Conservation (phyloP, 2,888 invertebrate species). For the Leptura quadrifasciata region DNA sequence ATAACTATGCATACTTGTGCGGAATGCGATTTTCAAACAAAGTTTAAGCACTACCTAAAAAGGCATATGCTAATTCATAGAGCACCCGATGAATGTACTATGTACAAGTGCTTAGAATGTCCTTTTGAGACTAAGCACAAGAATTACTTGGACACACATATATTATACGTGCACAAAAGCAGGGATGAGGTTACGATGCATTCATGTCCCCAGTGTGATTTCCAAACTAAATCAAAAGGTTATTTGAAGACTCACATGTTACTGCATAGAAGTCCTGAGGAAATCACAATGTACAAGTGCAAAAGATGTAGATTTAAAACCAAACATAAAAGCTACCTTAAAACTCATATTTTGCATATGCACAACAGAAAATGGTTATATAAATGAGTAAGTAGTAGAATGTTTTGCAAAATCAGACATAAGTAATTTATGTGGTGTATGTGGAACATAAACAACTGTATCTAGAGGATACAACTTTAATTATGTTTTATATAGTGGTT, state of each 20-base stretch:
- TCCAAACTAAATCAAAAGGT: constrained; percentile 58
- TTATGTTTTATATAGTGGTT: neutral
- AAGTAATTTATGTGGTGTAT: neutral
- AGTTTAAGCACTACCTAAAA: constrained; percentile 58
- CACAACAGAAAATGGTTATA: constrained; percentile 50
- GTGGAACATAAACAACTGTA: neutral
- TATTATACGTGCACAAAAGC: constrained; percentile 53
- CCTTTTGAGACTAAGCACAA: constrained; percentile 58
- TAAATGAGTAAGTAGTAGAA: constrained; percentile 25
- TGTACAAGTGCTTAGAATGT: constrained; percentile 58
- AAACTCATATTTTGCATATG: constrained; percentile 55
- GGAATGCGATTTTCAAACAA: constrained; percentile 55
- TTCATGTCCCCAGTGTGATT: constrained; percentile 55
- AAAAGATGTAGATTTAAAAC: constrained; percentile 57
- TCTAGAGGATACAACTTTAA: neutral
- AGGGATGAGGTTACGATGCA: constrained; percentile 55
- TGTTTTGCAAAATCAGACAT: neutral
- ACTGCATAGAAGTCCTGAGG: constrained; percentile 55
- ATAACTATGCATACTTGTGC: constrained; percentile 54
- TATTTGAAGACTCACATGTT: constrained; percentile 60
- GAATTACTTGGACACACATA: constrained; percentile 57
- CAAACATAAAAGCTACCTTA: constrained; percentile 57
- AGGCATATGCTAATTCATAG: constrained; percentile 56
- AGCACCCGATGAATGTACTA: constrained; percentile 51
- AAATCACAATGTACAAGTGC: constrained; percentile 58